Evolutionary conservation across 53 echinoderm and acorn worm genomes (phyloP).

Genomic region (Antedon mediterranea): DNA sequence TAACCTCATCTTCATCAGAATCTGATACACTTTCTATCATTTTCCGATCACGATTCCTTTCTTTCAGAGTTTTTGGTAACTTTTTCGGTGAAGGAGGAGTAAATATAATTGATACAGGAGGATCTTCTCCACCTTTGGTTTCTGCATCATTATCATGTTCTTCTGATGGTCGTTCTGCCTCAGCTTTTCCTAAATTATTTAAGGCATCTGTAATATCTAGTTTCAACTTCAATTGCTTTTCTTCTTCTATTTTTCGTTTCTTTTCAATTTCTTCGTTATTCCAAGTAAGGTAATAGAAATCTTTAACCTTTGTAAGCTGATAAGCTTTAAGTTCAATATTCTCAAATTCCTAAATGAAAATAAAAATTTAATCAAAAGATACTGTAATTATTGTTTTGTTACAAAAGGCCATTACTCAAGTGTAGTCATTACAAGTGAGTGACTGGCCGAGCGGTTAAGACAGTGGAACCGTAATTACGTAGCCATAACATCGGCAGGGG

Average conservation of each 20-base stretch:
- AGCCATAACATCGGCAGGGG: too few relatives aligned
- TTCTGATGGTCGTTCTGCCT: conserved; percentile 15
- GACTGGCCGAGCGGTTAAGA: too few relatives aligned
- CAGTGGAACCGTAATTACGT: too few relatives aligned
- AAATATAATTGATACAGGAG: conserved; percentile 36
- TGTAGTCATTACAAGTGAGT: too few relatives aligned
- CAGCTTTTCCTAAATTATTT: conserved; percentile 24
- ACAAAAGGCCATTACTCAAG: too few relatives aligned
- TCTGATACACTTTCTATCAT: neutral
- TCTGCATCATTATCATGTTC: neutral
- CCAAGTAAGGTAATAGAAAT: conserved; percentile 58
- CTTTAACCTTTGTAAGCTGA: conserved; percentile 57
- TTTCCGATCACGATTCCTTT: neutral
- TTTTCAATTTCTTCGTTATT: conserved; percentile 40
- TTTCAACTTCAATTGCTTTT: neutral
- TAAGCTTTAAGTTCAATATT: conserved; percentile 36
- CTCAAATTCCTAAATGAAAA: conserved; percentile 38
- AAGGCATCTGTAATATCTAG: conserved; percentile 11
- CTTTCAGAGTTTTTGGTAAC: neutral
- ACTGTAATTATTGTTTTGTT: too few relatives aligned
- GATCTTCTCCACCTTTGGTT: neutral
- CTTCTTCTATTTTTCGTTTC: neutral
- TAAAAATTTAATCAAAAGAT: too few relatives aligned
- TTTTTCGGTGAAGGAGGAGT: conserved; percentile 73
- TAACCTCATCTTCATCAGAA: neutral